Conservation (phyloP, 2,113 vertebrate species). For the Parotia lawesii region DNA sequence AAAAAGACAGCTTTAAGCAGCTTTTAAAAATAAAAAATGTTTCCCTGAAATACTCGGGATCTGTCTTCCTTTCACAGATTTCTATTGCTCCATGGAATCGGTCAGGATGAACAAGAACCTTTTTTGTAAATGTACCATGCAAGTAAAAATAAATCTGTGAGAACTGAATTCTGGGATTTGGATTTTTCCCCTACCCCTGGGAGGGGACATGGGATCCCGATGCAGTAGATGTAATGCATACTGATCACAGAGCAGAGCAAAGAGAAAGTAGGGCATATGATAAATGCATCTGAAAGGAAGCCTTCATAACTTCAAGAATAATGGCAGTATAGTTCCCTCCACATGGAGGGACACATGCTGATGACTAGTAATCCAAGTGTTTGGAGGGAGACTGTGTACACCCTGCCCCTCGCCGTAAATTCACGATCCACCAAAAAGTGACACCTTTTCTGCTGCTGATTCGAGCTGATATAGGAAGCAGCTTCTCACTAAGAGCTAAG, state of each 20-base stretch:
- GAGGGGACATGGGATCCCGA: neutral
- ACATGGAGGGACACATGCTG: neutral
- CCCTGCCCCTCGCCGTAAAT: neutral
- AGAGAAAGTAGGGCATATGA: constrained; percentile 17
- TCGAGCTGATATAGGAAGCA: neutral
- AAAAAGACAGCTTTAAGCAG: neutral
- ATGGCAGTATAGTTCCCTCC: neutral
- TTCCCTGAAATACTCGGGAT: neutral
- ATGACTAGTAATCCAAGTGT: neutral
- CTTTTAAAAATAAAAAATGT: neutral
- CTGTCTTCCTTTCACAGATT: neutral
- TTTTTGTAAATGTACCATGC: neutral
- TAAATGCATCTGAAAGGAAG: neutral
- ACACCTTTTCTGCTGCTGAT: neutral
- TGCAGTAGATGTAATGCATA: neutral
- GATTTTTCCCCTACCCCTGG: neutral
- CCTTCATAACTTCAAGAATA: neutral
- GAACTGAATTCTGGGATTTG: neutral
- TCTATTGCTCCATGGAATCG: neutral
- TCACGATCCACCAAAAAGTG: neutral
- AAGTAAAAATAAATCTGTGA: constrained; percentile 7
- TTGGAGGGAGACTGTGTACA: neutral
- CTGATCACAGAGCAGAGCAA: neutral
- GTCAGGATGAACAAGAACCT: neutral
- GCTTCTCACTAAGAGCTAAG: accelerated